Base-by-base conservation (phyloP, 2,797 vertebrate species). In the Bradypodion pumilum region DNA sequence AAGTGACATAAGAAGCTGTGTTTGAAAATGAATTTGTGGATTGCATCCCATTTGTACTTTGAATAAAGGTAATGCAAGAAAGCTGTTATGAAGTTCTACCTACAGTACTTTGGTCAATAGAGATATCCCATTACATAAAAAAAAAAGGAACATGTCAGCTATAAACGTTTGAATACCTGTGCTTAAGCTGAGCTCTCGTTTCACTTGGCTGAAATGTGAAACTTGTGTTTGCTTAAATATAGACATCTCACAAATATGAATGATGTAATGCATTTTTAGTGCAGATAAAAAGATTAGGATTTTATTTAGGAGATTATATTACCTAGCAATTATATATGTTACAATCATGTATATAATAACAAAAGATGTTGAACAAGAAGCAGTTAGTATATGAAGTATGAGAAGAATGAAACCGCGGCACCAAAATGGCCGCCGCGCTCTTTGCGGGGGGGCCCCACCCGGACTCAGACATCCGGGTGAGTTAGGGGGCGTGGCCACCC, bases 41-140 rank as follows among this genome's bases (percentile, higher is more conserved):
- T 29, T 69, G 52, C 52, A 80, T 46, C 35, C 10, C 62, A 29
- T 69, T 60, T 46, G 40, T 56, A 62, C 29, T 73, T 73, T 19
- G 59, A 84, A 84, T 79, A n/a, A 12, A 65, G 7, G 49, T 69
- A 46, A 78, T 13, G 23, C 46, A 25, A 46, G 21, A 74, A 85
- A 81, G 78, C 73, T 75, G 62, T 75, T 85, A 69, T 27, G 32
- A 60, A 63, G 40, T 75, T 75, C 25, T n/a, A 49, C 44, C 66
- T 85, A 75, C 52, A 27, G 40, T 44, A 37, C 37, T 62, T 75
- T 32, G 72, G 49, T 75, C 52, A 46, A 12, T 21, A 46, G 46
- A 65, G 35, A 66, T 68, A 83, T 85, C 69, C 62, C 35, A 78
- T 80, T 85, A 60, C 78, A 80, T n/a, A 74, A 75, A 35, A 42